phyloP scores from a whole-genome alignment of 2,113 vertebrate species.

The Gobius niger region DNA sequence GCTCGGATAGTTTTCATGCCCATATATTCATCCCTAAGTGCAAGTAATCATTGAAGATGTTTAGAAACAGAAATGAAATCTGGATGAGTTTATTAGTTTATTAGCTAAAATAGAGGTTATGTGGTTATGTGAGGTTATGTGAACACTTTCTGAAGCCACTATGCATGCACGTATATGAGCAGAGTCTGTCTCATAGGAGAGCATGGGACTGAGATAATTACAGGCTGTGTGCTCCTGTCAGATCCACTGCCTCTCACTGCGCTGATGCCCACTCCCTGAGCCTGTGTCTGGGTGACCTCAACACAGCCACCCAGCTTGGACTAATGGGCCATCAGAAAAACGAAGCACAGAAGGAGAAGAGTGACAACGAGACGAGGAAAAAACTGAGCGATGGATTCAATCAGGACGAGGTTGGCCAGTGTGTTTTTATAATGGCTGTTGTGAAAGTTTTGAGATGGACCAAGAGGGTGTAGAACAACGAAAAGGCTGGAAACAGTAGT shows the following conservation, averaged over 20 bases:
- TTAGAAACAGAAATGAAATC: no score
- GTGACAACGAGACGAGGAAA: not conserved
- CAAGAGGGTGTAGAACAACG: no score
- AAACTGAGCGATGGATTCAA: not conserved
- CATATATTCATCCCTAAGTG: no score
- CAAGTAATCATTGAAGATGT: no score
- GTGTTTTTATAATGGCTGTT: no score
- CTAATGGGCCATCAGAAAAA: constrained; percentile 57
- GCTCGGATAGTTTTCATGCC: not conserved
- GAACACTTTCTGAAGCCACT: no score
- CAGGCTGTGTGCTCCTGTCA: constrained; percentile 54
- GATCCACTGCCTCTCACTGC: constrained; percentile 30
- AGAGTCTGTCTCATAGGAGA: constrained; percentile 10
- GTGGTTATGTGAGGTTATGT: no score
- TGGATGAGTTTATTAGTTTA: no score
- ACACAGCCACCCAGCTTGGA: constrained; percentile 21
- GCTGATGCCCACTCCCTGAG: constrained; percentile 34
- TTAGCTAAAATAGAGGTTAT: no score
- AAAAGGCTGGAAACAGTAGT: no score
- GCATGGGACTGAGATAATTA: constrained; percentile 54
- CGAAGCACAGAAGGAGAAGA: constrained; percentile 5
- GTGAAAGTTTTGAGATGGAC: no score
- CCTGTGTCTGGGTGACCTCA: constrained; percentile 46
- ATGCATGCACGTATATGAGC: not conserved
- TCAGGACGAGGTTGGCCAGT: no score